Evolutionary conservation across 1,140 invertebrate genomes (phyloP).

Genomic region (Watersipora subatra): DNA sequence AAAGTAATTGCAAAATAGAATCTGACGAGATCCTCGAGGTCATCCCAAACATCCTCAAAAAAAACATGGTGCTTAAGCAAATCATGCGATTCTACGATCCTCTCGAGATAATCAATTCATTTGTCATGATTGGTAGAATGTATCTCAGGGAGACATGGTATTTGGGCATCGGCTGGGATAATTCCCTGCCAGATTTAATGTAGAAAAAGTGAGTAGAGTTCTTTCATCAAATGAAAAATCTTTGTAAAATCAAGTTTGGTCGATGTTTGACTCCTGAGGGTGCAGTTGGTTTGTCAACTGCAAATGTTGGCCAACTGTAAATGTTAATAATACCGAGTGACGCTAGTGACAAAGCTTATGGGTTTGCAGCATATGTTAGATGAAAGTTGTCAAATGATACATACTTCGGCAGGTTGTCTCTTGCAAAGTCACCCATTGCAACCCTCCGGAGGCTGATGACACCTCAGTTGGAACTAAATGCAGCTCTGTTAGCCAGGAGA

Average conservation of each 20-base stretch:
- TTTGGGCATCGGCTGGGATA: conserved; percentile 10
- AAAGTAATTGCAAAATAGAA: background rate
- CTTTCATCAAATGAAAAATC: background rate
- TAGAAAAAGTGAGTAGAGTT: conserved; percentile 11
- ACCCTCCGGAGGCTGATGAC: background rate
- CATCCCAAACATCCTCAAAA: background rate
- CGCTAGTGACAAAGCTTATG: conserved; percentile 5
- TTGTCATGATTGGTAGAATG: conserved; percentile 5
- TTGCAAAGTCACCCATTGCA: conserved; percentile 1
- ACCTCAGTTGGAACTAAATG: conserved; percentile 3
- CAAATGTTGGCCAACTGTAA: no score
- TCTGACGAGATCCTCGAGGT: background rate
- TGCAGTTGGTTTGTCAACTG: background rate
- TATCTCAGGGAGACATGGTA: conserved; percentile 9
- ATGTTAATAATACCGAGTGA: background rate
- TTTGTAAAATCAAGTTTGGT: background rate
- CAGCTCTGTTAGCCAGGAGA: background rate
- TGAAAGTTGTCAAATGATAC: background rate
- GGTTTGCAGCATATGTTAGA: conserved; percentile 1
- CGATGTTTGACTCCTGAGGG: background rate
- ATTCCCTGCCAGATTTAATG: conserved; percentile 3
- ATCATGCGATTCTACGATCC: conserved; percentile 15
- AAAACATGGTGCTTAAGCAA: conserved; percentile 1
- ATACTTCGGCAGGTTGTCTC: background rate
- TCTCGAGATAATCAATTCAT: conserved; percentile 9